These are phyloP conservation scores for Tetanocera ferruginea DNA, from an alignment of 2,888 invertebrate species.

Conservation along the genomic window DNA sequence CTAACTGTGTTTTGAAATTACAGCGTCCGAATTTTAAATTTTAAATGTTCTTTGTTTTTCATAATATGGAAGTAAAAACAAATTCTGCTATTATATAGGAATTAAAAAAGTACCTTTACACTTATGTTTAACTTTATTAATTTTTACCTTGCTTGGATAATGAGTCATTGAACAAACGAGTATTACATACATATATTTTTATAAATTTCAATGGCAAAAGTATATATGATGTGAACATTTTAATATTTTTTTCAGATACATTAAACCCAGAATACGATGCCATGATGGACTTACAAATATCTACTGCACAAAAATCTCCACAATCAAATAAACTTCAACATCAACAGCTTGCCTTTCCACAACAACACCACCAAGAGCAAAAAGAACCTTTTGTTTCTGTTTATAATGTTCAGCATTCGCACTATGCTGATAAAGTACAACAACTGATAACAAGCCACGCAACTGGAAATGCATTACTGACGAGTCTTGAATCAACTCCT, in stretches of 20 bases:
- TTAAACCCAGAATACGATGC: constrained; percentile 9
- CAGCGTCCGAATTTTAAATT: too few relatives aligned
- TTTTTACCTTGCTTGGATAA: too few relatives aligned
- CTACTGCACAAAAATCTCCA: neutral
- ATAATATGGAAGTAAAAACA: too few relatives aligned
- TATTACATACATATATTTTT: too few relatives aligned
- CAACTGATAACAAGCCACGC: neutral
- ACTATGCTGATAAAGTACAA: constrained; percentile 16
- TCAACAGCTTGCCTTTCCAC: neutral
- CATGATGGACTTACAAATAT: neutral
- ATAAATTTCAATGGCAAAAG: neutral
- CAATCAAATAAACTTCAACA: too few relatives aligned
- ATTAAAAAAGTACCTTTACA: too few relatives aligned
- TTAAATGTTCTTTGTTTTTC: too few relatives aligned
- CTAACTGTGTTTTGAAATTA: too few relatives aligned
- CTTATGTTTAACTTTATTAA: too few relatives aligned
- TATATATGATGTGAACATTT: neutral
- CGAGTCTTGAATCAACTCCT: constrained; percentile 11
- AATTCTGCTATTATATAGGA: too few relatives aligned
- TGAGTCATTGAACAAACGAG: too few relatives aligned
- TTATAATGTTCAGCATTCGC: constrained; percentile 19
- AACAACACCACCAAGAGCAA: neutral
- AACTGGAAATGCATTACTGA: neutral
- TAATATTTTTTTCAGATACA: neutral
- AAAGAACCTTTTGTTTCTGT: constrained; percentile 18